Evolutionary conservation across 2,797 vertebrate genomes (phyloP).

Genomic region (Nyctalus aviator): DNA sequence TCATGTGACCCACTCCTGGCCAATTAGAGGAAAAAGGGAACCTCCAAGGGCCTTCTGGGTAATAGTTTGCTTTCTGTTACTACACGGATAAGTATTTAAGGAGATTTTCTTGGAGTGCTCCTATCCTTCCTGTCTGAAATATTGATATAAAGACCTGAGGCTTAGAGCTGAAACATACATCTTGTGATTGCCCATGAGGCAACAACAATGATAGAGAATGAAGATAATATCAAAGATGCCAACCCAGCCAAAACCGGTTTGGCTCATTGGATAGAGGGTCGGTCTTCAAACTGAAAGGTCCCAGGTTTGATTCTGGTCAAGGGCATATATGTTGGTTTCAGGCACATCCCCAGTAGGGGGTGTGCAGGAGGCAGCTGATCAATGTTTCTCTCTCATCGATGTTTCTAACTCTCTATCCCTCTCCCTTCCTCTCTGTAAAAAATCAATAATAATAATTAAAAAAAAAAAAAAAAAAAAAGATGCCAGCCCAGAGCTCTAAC

Average conservation of each 20-base stretch:
- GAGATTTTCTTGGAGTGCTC: background rate
- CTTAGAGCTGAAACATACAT: background rate
- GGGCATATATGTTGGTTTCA: too few relatives aligned
- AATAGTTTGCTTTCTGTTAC: conserved; percentile 29
- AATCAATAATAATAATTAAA: too few relatives aligned
- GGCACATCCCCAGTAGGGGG: too few relatives aligned
- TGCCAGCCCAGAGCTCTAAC: background rate
- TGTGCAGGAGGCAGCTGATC: too few relatives aligned
- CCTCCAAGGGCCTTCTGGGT: background rate
- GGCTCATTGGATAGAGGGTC: too few relatives aligned
- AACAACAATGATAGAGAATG: background rate
- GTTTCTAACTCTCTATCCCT: too few relatives aligned
- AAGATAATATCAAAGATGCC: background rate
- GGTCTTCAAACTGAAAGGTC: too few relatives aligned
- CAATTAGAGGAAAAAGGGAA: background rate
- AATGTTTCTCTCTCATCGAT: too few relatives aligned
- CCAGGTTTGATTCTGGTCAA: too few relatives aligned
- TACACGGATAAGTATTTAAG: background rate
- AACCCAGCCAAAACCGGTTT: background rate
- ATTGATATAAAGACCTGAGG: background rate
- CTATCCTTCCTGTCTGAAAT: background rate
- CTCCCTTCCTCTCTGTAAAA: too few relatives aligned
- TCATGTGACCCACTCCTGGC: background rate
- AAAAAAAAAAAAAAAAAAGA: too few relatives aligned
- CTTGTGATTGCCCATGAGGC: background rate